These are phyloP conservation scores for Elachura formosa DNA, from an alignment of 2,113 vertebrate genomes.

Conservation along the genomic window DNA sequence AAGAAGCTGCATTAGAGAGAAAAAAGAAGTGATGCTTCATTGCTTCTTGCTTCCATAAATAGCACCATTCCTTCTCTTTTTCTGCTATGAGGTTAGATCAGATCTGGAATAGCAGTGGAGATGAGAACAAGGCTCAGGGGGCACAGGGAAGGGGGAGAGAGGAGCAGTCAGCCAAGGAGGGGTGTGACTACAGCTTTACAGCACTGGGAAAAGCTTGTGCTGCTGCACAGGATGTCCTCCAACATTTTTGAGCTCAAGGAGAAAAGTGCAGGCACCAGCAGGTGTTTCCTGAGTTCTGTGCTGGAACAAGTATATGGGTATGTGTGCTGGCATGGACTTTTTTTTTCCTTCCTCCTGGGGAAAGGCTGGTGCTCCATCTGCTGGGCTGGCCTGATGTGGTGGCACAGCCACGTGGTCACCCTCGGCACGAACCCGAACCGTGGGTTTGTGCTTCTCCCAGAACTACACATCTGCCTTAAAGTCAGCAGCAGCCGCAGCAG, in stretches of 20 bases:
- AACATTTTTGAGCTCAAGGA: background rate
- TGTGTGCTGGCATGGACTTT: fast-evolving
- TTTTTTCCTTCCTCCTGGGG: background rate
- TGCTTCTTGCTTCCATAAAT: background rate
- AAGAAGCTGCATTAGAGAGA: background rate
- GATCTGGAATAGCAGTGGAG: background rate
- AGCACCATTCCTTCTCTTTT: background rate
- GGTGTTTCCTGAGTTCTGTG: background rate
- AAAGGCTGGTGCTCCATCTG: slow-evolving; percentile 1
- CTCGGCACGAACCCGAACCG: fast-evolving
- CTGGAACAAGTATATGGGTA: background rate
- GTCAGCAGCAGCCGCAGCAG: background rate
- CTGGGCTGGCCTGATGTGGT: background rate
- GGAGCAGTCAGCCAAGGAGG: background rate
- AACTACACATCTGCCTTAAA: background rate
- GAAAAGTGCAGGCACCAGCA: background rate
- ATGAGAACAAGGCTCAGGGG: background rate
- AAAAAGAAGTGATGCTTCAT: background rate
- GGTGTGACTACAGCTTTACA: background rate
- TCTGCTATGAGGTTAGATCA: background rate
- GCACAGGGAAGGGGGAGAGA: background rate
- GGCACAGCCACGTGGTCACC: fast-evolving
- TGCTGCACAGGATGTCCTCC: background rate
- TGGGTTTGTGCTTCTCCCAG: background rate
- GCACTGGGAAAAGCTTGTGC: background rate